Base-by-base conservation (phyloP, 1,140 invertebrate species). In the Acromyrmex echinatior region DNA sequence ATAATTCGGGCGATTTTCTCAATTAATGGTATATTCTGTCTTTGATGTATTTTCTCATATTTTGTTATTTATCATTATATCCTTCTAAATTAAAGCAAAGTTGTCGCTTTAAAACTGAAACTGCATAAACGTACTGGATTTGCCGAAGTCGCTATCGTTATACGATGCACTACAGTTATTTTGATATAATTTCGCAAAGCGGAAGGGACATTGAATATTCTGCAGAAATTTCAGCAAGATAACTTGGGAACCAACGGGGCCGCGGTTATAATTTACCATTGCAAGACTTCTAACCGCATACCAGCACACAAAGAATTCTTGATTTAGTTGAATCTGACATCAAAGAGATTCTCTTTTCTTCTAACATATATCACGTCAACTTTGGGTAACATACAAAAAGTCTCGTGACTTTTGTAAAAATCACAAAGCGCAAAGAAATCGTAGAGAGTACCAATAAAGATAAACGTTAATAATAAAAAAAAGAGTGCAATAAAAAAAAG, bases 131-230 rank as follows among this genome's bases (percentile, higher is more conserved):
- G 25, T 73, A 73, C 28, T 16, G 70, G 28, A 53, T 35, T 56
- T 58, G 53, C 51, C 73, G n/a, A 31, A 35, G 28, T 56, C n/a
- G 18, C 53, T 58, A 28, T 76, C 21, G 25, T 31, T 21, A 21
- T n/a, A 39, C 51, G 53, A 18, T 21, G 25, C 53, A n/a, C 12
- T 76, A 58, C 73, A 58, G 31, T 76, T 76, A 76, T 76, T 39
- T 58, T 76, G 39, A 76, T 31, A 53, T 76, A 76, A 76, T 76
- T 53, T n/a, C 51, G 53, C 53, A 76, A 58, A 58, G 53, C 53
- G 53, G 73, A 76, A 35, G 51, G 28, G 51, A 76, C 73, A 76
- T 21, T 76, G 31, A 58, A 76, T 76, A 76, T 35, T 58, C 51
- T 16, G 53, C 53, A 7, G 73, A 58, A 76, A 58, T 56, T 76